phyloP scores from a whole-genome alignment of 2,888 invertebrate genomes.

The Neocrepidodera transversa region DNA sequence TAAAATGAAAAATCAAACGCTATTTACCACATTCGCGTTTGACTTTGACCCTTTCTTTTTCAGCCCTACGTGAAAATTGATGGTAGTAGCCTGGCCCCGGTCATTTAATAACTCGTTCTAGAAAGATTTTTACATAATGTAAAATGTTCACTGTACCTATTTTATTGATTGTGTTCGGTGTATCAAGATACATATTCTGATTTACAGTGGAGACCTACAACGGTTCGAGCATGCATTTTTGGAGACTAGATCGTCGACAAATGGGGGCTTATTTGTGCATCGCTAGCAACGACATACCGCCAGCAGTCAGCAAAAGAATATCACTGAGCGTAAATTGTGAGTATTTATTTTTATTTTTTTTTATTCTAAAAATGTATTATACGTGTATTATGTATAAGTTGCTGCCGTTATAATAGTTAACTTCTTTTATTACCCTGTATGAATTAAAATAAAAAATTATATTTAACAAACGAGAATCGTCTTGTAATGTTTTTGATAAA shows the following conservation, averaged over 20 bases:
- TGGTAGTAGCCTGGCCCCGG: conserved; percentile 7
- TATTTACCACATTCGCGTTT: conserved; percentile 29
- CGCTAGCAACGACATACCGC: conserved; percentile 90
- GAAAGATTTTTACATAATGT: conserved; percentile 9
- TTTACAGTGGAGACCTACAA: conserved; percentile 75
- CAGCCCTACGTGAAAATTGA: conserved; percentile 19
- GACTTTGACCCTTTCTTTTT: conserved; percentile 19
- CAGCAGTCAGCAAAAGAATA: conserved; percentile 88
- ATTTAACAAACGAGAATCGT: neutral
- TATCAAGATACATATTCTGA: too few species aligned
- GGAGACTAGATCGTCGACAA: conserved; percentile 84
- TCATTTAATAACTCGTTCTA: conserved; percentile 20
- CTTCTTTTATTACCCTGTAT: too few species aligned
- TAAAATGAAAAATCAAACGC: conserved; percentile 35
- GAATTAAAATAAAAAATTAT: too few species aligned
- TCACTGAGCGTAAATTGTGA: conserved; percentile 90
- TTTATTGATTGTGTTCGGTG: too few species aligned
- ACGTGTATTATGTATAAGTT: too few species aligned
- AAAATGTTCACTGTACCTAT: too few species aligned
- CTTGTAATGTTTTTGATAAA: neutral
- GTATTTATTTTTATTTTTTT: conserved; percentile 58
- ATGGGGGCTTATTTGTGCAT: conserved; percentile 94
- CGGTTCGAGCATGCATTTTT: conserved; percentile 76
- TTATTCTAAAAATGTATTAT: neutral
- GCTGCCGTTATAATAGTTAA: too few species aligned